These are phyloP conservation scores for Xestobium rufovillosum DNA, from an alignment of 2,888 invertebrate species.

Conservation along the genomic window DNA sequence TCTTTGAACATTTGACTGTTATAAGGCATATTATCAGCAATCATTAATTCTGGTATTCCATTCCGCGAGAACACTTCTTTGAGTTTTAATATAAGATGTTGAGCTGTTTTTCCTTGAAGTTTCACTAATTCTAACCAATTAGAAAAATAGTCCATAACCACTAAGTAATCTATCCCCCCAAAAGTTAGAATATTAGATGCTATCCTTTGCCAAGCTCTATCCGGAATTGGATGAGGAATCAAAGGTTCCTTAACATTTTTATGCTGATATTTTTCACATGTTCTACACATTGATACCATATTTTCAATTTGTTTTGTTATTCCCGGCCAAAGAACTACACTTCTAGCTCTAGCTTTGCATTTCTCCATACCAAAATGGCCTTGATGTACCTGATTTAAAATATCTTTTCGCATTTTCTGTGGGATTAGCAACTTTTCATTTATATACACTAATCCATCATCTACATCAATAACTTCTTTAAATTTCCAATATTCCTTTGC, in stretches of 20 bases:
- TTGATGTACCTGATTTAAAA: conserved; percentile 10
- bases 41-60: conserved; percentile 21
- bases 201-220: conserved; percentile 19
- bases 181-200: conserved; percentile 17
- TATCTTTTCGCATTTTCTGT: conserved; percentile 6
- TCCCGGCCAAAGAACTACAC: conserved; percentile 12
- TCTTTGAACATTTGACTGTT: conserved; percentile 16
- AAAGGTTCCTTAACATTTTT: conserved; percentile 8
- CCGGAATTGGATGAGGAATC: too few species aligned
- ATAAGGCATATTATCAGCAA: conserved; percentile 25
- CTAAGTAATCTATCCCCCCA: conserved; percentile 17
- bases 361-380: conserved; percentile 13
- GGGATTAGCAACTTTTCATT: conserved; percentile 23
- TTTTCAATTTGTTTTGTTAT: conserved; percentile 10
- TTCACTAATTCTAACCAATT: conserved; percentile 24
- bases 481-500: conserved; percentile 23
- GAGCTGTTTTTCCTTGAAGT: conserved; percentile 13
- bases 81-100: conserved; percentile 17
- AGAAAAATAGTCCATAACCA: conserved; percentile 25
- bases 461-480: conserved; percentile 22
- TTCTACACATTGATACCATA: conserved; percentile 5
- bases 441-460: conserved; percentile 23
- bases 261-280: conserved; percentile 10
- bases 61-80: conserved; percentile 20
- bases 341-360: conserved; percentile 8